phyloP scores from a whole-genome alignment of 2,113 vertebrate species.

The Gnathonemus longibarbis region DNA sequence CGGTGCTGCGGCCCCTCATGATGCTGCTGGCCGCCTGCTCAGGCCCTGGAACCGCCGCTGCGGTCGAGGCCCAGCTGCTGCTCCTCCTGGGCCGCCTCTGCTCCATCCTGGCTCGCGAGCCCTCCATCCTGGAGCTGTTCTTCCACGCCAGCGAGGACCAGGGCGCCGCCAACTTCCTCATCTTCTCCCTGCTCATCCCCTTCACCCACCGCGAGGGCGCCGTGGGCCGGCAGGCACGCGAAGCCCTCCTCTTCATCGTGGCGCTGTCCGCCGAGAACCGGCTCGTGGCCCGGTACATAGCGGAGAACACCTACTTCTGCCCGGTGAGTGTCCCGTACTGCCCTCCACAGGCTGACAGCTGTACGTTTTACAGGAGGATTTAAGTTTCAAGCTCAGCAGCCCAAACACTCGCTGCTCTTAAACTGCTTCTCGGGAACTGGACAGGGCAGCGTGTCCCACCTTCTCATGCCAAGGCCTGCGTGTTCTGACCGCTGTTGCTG shows the following conservation, averaged over 20 bases:
- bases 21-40: slow-evolving; percentile 89
- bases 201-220: slow-evolving; percentile 84
- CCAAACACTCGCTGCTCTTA: neutral
- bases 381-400: neutral
- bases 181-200: slow-evolving; percentile 90
- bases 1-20: slow-evolving; percentile 88
- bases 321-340: slow-evolving; percentile 67
- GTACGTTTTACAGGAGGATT: neutral
- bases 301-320: slow-evolving; percentile 90
- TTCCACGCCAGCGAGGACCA: slow-evolving; percentile 94
- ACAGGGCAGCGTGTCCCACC: neutral
- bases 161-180: slow-evolving; percentile 89
- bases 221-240: slow-evolving; percentile 81
- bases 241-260: slow-evolving; percentile 89
- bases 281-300: slow-evolving; percentile 78
- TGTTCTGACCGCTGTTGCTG: neutral
- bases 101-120: slow-evolving; percentile 80
- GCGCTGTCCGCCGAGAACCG: slow-evolving; percentile 77
- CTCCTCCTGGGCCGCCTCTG: slow-evolving; percentile 81
- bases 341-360: too few species aligned
- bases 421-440: neutral
- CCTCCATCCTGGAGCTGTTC: slow-evolving; percentile 89
- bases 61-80: slow-evolving; percentile 79
- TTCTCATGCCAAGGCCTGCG: neutral
- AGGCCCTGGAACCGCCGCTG: slow-evolving; percentile 50